Evolutionary conservation across 2,797 vertebrate species (phyloP).

Genomic region (Glossophaga mutica): DNA sequence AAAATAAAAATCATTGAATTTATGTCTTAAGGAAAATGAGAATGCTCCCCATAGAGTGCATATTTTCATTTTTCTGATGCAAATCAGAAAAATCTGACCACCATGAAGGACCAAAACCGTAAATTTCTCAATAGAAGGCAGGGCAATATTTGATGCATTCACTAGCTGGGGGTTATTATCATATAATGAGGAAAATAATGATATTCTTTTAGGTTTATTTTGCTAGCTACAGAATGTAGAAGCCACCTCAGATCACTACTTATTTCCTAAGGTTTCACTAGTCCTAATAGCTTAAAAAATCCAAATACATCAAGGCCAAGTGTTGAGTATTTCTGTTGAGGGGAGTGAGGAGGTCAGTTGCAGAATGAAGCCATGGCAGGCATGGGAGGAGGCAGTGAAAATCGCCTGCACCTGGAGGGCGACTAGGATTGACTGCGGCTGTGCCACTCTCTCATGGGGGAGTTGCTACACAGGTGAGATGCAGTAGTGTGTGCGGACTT

Average conservation of each 20-base stretch:
- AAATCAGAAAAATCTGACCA: too few relatives aligned
- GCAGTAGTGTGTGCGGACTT: background rate
- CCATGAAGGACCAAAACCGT: background rate
- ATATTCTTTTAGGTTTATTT: background rate
- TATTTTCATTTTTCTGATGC: background rate
- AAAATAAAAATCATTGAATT: background rate
- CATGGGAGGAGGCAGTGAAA: background rate
- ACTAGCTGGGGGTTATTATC: background rate
- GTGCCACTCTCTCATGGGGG: background rate
- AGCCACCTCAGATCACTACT: accelerated
- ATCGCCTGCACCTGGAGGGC: background rate
- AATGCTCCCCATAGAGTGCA: background rate
- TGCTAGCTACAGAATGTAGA: background rate
- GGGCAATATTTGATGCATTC: background rate
- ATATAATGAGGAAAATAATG: background rate
- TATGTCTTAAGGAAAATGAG: background rate
- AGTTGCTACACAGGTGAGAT: background rate
- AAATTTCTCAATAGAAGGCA: background rate
- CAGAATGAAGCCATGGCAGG: background rate
- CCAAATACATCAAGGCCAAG: background rate
- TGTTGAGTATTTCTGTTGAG: background rate
- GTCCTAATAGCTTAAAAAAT: background rate
- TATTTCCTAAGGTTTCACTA: background rate
- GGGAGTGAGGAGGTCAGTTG: accelerated
- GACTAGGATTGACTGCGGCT: too few relatives aligned